phyloP scores from a whole-genome alignment of 2,888 invertebrate genomes.

The Thereva nobilitata region DNA sequence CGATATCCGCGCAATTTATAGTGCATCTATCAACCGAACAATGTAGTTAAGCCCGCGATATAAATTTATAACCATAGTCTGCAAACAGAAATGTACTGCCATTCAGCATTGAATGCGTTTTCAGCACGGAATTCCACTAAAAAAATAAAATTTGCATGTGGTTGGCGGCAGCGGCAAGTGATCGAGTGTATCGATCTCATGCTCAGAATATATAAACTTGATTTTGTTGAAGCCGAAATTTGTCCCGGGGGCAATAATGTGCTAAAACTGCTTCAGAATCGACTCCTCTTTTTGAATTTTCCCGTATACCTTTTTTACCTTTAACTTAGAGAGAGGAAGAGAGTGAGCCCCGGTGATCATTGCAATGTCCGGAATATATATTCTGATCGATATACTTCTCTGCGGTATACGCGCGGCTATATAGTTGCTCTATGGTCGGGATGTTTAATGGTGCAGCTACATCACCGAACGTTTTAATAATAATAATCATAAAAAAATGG shows the following conservation, averaged over 20 bases:
- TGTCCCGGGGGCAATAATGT: constrained; percentile 32
- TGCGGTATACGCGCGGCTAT: constrained; percentile 14
- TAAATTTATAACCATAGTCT: constrained; percentile 35
- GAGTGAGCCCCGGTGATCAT: constrained; percentile 16
- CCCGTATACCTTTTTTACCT: constrained; percentile 16
- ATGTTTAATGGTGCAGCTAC: constrained; percentile 30
- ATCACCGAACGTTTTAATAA: constrained; percentile 35
- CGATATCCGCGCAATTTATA: constrained; percentile 34
- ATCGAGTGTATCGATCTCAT: constrained; percentile 31
- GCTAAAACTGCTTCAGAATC: constrained; percentile 33
- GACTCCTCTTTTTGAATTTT: constrained; percentile 19
- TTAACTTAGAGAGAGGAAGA: constrained; percentile 15
- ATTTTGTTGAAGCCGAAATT: constrained; percentile 36
- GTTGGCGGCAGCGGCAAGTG: constrained; percentile 11
- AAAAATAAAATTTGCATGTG: constrained; percentile 34
- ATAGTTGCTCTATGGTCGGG: constrained; percentile 17
- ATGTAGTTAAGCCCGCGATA: constrained; percentile 22
- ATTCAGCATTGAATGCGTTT: constrained; percentile 15
- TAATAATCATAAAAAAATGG: constrained; percentile 32
- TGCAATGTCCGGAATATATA: constrained; percentile 20
- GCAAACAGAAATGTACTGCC: constrained; percentile 10
- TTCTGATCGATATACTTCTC: background rate
- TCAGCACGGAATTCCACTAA: constrained; percentile 30
- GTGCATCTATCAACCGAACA: constrained; percentile 31
- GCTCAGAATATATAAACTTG: constrained; percentile 33